Conservation (phyloP, 1,140 invertebrate genomes). For the Oedothorax gibbosus region DNA sequence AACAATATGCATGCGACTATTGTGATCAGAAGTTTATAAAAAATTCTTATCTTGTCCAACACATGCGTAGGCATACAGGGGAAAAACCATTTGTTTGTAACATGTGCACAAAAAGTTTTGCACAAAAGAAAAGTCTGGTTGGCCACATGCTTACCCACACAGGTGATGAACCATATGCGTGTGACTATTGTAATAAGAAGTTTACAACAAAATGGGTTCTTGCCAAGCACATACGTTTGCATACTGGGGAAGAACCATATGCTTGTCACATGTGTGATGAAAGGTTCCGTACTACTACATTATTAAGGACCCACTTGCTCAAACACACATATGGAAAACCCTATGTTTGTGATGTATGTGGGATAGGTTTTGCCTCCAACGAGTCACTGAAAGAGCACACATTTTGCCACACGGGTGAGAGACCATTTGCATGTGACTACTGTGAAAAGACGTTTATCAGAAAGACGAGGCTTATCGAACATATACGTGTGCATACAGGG, state of each 20-base stretch:
- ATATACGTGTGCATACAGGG: not conserved
- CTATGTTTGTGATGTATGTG: not conserved
- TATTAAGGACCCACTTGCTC: too few species aligned
- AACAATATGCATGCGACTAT: too few species aligned
- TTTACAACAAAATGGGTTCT: conserved; percentile 19
- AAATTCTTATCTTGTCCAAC: too few species aligned
- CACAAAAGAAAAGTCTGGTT: not conserved
- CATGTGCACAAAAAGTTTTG: too few species aligned
- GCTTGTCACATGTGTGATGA: conserved; percentile 29
- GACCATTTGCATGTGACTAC: not conserved
- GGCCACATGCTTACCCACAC: conserved; percentile 29
- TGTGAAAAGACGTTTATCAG: not conserved
- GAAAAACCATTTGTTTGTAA: not conserved
- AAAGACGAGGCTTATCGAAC: not conserved
- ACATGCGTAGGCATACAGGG: too few species aligned
- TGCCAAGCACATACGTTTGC: conserved; percentile 37
- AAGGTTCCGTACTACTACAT: not conserved
- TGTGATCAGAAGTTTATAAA: too few species aligned
- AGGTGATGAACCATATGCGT: conserved; percentile 3
- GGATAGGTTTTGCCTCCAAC: not conserved
- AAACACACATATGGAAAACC: not conserved
- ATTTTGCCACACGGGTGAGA: not conserved
- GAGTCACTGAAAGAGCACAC: conserved; percentile 5
- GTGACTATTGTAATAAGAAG: conserved; percentile 1
- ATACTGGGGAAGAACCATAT: conserved; percentile 53